Percentiles rank a stretch among this genome's conserved stretches.
These are phyloP conservation scores for Agriotes lineatus DNA, from an alignment of 2,888 invertebrate genomes.

Conservation along the genomic window DNA sequence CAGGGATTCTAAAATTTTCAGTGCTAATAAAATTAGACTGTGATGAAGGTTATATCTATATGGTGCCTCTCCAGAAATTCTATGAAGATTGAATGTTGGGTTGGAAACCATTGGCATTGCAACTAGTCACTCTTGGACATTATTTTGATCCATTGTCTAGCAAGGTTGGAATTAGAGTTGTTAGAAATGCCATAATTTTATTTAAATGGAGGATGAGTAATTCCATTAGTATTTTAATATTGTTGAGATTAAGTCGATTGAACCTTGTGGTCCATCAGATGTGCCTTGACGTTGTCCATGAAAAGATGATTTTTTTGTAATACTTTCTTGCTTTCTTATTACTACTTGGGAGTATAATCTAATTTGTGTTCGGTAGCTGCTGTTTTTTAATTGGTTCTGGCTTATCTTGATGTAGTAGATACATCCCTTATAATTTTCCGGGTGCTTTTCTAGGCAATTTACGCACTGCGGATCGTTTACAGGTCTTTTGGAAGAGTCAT, in stretches of 20 bases:
- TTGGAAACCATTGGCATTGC: not conserved
- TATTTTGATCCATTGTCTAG: not conserved
- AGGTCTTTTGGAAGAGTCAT: too few relatives aligned
- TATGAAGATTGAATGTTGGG: not conserved
- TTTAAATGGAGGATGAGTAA: not conserved
- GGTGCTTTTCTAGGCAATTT: too few relatives aligned
- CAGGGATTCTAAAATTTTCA: too few relatives aligned
- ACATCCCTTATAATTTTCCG: too few relatives aligned
- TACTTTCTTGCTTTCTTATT: too few relatives aligned
- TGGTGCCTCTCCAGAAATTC: not conserved
- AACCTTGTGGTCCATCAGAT: not conserved
- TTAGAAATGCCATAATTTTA: not conserved
- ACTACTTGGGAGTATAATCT: too few relatives aligned
- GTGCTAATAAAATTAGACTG: not conserved
- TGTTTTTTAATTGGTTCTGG: too few relatives aligned
- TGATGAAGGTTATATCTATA: not conserved
- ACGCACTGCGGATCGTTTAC: too few relatives aligned
- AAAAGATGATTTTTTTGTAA: not conserved
- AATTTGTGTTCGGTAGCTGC: too few relatives aligned
- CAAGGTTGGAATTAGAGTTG: too few relatives aligned
- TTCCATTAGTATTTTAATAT: not conserved
- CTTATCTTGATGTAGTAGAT: too few relatives aligned
- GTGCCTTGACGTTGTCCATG: not conserved
- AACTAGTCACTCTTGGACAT: not conserved
- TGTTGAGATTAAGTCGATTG: not conserved